These are phyloP conservation scores for Epinephelus moara DNA, from an alignment of 2,113 vertebrate species.

Conservation along the genomic window DNA sequence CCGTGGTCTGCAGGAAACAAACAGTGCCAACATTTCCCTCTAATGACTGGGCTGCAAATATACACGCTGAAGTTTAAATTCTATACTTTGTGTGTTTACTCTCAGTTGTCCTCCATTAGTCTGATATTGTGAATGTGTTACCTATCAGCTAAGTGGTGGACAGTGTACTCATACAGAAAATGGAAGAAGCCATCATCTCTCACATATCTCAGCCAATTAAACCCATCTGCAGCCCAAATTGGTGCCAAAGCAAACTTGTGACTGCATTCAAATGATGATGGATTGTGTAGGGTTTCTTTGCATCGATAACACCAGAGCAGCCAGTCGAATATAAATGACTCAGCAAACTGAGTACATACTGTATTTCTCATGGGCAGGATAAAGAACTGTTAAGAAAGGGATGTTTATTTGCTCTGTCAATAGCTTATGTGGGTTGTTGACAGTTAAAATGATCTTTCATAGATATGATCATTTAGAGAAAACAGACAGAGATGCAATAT, in stretches of 20 bases:
- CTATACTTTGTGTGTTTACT: conserved; percentile 6
- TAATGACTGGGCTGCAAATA: not conserved
- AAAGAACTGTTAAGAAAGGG: not conserved
- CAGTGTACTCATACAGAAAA: conserved; percentile 44
- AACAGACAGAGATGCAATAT: conserved; percentile 16
- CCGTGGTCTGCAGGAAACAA: no score
- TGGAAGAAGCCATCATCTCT: conserved; percentile 48
- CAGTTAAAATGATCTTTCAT: conserved; percentile 3
- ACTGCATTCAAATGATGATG: conserved; percentile 70
- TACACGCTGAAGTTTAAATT: not conserved
- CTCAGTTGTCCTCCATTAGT: not conserved
- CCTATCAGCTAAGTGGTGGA: conserved; percentile 12
- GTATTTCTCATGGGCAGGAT: conserved; percentile 28
- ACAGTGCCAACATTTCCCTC: no score
- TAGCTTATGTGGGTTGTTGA: conserved; percentile 15
- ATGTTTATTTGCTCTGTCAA: not conserved
- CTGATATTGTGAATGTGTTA: not conserved
- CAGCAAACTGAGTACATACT: conserved; percentile 6
- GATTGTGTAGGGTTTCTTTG: conserved; percentile 52
- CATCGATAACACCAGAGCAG: conserved; percentile 44
- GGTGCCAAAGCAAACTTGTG: conserved; percentile 55
- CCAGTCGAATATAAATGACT: conserved; percentile 44
- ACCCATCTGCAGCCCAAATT: conserved; percentile 55
- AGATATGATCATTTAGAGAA: conserved; percentile 25
- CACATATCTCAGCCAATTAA: conserved; percentile 54